A percentile compares a stretch with the other conserved stretches of the same genome.
phyloP scores from a whole-genome alignment of 2,888 invertebrate genomes.

The Entomobrya multifasciata region DNA sequence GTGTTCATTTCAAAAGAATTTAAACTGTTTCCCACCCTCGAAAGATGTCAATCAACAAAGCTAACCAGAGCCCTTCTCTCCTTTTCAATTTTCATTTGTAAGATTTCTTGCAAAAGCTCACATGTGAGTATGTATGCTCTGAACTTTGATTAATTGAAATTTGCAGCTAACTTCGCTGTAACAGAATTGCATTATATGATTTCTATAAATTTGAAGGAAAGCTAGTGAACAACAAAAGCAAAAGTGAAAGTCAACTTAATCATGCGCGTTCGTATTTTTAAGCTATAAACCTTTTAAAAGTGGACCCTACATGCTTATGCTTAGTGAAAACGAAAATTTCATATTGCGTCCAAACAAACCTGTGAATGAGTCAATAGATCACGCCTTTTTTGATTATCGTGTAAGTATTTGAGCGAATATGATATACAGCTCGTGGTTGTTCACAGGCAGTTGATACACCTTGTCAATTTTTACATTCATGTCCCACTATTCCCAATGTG shows the following conservation, averaged over 20 bases:
- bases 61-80: background rate
- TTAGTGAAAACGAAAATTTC: conserved; percentile 8
- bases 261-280: background rate
- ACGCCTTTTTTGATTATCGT: conserved; percentile 4
- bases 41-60: conserved; percentile 25
- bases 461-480: background rate
- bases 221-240: background rate
- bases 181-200: background rate
- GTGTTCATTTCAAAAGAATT: background rate
- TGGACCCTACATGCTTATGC: conserved; percentile 49
- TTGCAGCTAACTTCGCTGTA: background rate
- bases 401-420: too few species aligned
- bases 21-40: conserved; percentile 5
- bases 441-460: background rate
- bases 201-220: background rate
- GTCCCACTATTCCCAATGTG: conserved; percentile 12
- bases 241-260: conserved; percentile 37
- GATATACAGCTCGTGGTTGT: too few species aligned
- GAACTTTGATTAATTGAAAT: background rate
- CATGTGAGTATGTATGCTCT: too few species aligned
- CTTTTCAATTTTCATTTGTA: too few species aligned
- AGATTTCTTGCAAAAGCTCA: too few species aligned
- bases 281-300: conserved; percentile 48
- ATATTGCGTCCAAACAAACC: background rate
- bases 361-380: conserved; percentile 10